Conservation (phyloP, 2,113 vertebrate genomes). For the Pantherophis guttatus region DNA sequence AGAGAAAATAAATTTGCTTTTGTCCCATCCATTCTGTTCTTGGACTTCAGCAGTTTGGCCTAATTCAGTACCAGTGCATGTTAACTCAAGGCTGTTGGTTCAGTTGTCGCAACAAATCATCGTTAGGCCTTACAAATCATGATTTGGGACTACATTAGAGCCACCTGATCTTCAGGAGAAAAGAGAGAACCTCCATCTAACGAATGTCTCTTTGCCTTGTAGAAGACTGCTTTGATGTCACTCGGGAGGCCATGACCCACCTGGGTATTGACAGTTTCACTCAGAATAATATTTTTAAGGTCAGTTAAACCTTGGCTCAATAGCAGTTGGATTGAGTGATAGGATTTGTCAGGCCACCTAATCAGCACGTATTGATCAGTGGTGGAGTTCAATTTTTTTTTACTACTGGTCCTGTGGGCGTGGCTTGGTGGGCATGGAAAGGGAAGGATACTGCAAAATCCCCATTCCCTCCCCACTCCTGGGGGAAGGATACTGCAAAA, state of each 20-base stretch:
- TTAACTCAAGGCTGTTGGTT: background rate
- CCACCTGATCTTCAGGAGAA: background rate
- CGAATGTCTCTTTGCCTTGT: constrained; percentile 41
- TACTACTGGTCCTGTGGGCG: too few species aligned
- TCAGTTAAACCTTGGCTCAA: constrained; percentile 59
- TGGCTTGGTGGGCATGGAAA: too few species aligned
- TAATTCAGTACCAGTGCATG: background rate
- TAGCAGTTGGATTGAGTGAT: background rate
- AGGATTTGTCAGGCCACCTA: background rate
- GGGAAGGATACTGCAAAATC: too few species aligned
- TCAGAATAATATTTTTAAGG: constrained; percentile 87
- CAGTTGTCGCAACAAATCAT: background rate
- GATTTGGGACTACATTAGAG: background rate
- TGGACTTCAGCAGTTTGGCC: background rate
- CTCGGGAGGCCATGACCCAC: constrained; percentile 86
- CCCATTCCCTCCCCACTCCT: too few species aligned
- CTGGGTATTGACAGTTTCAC: constrained; percentile 79
- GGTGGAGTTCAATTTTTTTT: too few species aligned
- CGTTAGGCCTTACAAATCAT: background rate
- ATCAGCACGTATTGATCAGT: background rate
- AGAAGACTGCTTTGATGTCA: constrained; percentile 90
- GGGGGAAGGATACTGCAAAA: too few species aligned
- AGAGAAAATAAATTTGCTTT: background rate
- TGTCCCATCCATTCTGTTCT: background rate
- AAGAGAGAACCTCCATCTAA: background rate